Evolutionary conservation across 2,797 vertebrate genomes (phyloP), one percentile per base, ranked within the genome.

Genomic region (Poeciliopsis presidionis): DNA sequence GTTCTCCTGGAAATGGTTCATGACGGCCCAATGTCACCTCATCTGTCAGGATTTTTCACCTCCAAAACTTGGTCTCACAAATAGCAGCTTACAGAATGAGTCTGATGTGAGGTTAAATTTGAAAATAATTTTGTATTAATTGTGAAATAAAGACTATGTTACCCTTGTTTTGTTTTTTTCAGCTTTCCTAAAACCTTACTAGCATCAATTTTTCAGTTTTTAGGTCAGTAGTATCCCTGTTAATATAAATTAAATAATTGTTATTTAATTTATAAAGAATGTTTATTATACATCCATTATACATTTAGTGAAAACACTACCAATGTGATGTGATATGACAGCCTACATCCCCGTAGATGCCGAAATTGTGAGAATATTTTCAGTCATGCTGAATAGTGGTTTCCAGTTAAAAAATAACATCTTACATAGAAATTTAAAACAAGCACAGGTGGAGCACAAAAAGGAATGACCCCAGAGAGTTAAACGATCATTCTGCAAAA

Each of bases 1-100:
- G 88, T 81, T 81, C 30, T 65, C 57, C 78, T 86, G 75, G 57
- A 80, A 77, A 86, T 81, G 55, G 61, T 72, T 78, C 55, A 51
- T 84, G 77, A 79, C 51, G 41, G 20, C 74, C 79, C 45, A 81
- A 81, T 82, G 76, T 82, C 69, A 49, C 47, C 70, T 81, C 2
- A 39, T 53, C 33, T 81, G 28, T 67, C 65, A 33, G 45, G 45
- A 51, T 46, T 83, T 61, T 57, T 59, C 16, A 47, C 4, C 46
- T 72, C 46, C 36, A 49, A 33, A 72, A 4, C 16, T 28, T 71
- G 43, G 25, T 30, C 43, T 25, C 20, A 39, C 5, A 9, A 13
- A 12, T 7, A 22, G 20, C 8, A 57, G 49, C 4, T 7, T 16
- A 74, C 16, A 74, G 53, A 74, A 20, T 67, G 39, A 22, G 61